Evolutionary conservation across 2,113 vertebrate species (phyloP).

Genomic region (Chascanopsetta lugubris): DNA sequence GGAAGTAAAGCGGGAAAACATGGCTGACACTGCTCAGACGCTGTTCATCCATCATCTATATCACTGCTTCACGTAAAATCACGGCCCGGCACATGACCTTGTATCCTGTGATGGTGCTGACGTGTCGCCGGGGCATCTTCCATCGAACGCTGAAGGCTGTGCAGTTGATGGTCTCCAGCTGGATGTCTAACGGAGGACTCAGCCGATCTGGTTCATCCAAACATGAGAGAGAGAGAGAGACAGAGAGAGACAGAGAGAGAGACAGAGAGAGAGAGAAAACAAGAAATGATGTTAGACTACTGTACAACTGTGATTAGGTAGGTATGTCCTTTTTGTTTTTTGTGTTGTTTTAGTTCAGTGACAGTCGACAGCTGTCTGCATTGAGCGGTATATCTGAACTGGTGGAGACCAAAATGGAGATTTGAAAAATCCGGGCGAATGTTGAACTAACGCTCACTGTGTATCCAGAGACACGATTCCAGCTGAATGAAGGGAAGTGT

Average conservation of each 20-base stretch:
- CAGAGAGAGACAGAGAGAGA: not conserved
- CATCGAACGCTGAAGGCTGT: slow-evolving; percentile 89
- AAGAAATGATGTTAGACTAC: not conserved
- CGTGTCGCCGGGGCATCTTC: slow-evolving; percentile 88
- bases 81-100: slow-evolving; percentile 76
- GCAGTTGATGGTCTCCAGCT: slow-evolving; percentile 90
- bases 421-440: not conserved
- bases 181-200: slow-evolving; percentile 88
- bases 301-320: not conserved
- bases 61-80: not conserved
- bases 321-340: not conserved
- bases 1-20: no score
- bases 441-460: no score
- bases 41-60: not conserved
- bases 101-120: slow-evolving; percentile 86
- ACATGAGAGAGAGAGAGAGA: slow-evolving; percentile 10
- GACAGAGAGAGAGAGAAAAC: not conserved
- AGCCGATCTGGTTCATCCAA: slow-evolving; percentile 81
- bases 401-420: not conserved
- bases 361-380: not conserved
- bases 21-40: no score
- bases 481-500: not conserved
- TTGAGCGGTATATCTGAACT: not conserved
- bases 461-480: not conserved
- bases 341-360: not conserved